Conservation (phyloP, 2,888 invertebrate species). For the Harmothoe impar region DNA sequence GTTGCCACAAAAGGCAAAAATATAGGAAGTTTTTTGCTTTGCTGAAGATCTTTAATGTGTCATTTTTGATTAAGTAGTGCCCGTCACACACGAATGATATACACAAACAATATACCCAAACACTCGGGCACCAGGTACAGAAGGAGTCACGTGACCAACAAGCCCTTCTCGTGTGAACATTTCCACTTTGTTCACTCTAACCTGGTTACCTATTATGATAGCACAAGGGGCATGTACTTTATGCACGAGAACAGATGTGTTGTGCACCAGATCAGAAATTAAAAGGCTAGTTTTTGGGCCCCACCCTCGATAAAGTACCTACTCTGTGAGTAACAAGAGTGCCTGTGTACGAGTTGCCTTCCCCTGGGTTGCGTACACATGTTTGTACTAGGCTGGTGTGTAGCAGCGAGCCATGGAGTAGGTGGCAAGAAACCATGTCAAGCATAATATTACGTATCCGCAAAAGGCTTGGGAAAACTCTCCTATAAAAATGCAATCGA, state of each 20-base stretch:
- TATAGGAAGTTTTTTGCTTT: too few relatives aligned
- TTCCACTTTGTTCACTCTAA: too few relatives aligned
- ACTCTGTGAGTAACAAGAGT: neutral
- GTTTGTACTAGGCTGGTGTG: neutral
- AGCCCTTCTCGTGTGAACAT: neutral
- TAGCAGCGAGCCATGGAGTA: neutral
- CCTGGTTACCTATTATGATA: neutral
- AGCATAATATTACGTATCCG: slow-evolving; percentile 15
- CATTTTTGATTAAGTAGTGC: too few relatives aligned
- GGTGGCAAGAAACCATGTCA: slow-evolving; percentile 12
- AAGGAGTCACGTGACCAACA: neutral
- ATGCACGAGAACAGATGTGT: slow-evolving; percentile 2
- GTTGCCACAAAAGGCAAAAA: too few relatives aligned
- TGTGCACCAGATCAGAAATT: slow-evolving; percentile 7
- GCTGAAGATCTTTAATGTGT: too few relatives aligned
- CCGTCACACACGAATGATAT: too few relatives aligned
- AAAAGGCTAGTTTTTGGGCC: neutral
- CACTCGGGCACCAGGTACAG: too few relatives aligned
- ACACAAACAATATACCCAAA: too few relatives aligned
- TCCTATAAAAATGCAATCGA: neutral
- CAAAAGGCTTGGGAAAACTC: neutral
- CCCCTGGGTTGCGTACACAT: neutral
- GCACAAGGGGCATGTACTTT: neutral
- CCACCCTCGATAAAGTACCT: neutral
- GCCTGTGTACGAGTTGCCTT: neutral